Conservation (phyloP, 2,113 vertebrate species). For the Syngnathus typhle region DNA sequence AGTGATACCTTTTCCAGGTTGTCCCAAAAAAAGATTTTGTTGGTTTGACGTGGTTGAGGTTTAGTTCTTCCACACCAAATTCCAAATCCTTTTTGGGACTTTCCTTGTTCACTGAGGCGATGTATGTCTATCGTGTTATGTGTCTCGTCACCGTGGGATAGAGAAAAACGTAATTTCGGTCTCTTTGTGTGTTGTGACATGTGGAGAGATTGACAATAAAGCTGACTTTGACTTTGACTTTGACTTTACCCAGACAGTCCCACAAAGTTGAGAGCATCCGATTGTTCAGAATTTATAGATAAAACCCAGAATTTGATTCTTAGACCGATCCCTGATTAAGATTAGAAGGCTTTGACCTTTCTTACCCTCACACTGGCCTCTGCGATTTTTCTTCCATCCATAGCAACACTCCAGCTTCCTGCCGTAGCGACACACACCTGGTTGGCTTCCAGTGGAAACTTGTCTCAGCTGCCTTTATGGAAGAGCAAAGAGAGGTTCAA, state of each 20-base stretch:
- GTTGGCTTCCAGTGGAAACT: constrained; percentile 61
- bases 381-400: constrained; percentile 85
- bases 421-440: constrained; percentile 86
- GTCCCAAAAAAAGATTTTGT: not conserved
- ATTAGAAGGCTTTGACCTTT: not conserved
- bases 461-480: constrained; percentile 65
- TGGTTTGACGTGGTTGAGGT: not conserved
- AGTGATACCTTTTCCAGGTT: not conserved
- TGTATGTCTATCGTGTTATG: too few relatives aligned
- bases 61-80: not conserved
- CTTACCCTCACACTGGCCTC: constrained; percentile 89
- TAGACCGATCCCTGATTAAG: not conserved
- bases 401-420: constrained; percentile 86
- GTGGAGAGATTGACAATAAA: too few relatives aligned
- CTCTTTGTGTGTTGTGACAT: too few relatives aligned
- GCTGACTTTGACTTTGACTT: too few relatives aligned
- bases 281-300: not conserved
- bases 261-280: not conserved
- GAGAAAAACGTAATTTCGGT: too few relatives aligned
- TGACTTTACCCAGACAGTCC: not conserved
- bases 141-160: too few relatives aligned
- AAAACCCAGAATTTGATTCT: not conserved
- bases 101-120: not conserved
- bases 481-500: constrained; percentile 16
- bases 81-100: too few relatives aligned